Evolutionary conservation across 2,113 vertebrate species (phyloP), one percentile per base, ranked within the genome.

Genomic region (Microcebus griseorufus): DNA sequence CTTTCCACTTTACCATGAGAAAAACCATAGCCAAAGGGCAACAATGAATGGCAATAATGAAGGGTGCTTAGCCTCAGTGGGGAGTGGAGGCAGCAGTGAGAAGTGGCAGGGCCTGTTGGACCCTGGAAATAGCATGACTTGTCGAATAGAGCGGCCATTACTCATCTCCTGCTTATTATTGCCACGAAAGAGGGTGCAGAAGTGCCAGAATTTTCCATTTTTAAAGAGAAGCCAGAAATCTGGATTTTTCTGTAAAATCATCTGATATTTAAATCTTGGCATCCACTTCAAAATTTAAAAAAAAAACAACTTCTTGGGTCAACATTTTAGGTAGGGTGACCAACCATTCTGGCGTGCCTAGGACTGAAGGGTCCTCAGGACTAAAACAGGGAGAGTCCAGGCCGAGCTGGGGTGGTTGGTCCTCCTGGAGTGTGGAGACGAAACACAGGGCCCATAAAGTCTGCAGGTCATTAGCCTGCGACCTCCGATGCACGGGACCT

Each of bases 141-240:
- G 16, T n/a, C 48, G 48, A 55, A 32, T 23, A 42, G 25, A 16
- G n/a, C 18, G 29, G 34, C 6, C 20, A 16, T 25, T 18, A 72
- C 55, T 92, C 62, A 79, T 17, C 12, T 64, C 9, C 55, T 86
- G 9, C 13, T 83, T 22, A 14, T 18, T 6, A 22, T 86, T 81
- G 82, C 27, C 1, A 0, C 13, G 20, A 65, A 75, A 65, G 64
- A 78, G 12, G 18, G 14, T 37, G 55, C 6, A 53, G 10, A 17
- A 29, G 53, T 75, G 37, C 42, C 48, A 67, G 45, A 78, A 16
- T 22, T 62, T 91, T 80, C 9, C 34, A 69, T 87, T 95, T 81
- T 93, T 53, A 81, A 89, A 92, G 45, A 92, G 65, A 89, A 86
- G 62, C 22, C 34, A 76, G 51, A 82, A 85, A 81, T 92, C 37